These are phyloP conservation scores for Alloscopus bannaensis DNA, from an alignment of 2,888 invertebrate genomes.

Conservation along the genomic window DNA sequence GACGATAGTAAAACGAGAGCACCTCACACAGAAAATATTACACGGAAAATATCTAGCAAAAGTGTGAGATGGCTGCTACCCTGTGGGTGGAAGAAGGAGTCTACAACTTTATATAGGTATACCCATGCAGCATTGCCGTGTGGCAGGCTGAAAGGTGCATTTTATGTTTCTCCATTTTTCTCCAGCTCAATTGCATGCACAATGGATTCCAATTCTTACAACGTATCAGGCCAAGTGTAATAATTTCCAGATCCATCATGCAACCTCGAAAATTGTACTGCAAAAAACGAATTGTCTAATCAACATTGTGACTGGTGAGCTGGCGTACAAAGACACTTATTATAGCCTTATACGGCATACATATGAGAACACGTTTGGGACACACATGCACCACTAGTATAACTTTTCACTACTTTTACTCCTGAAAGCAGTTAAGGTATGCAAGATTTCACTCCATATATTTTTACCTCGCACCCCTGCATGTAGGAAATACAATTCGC, in stretches of 20 bases:
- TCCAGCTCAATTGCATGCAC: neutral
- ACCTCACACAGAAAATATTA: neutral
- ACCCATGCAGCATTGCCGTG: constrained; percentile 45
- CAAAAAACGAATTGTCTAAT: too few species aligned
- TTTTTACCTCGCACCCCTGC: constrained; percentile 29
- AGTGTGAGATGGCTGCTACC: neutral
- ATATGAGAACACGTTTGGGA: too few species aligned
- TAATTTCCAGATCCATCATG: constrained; percentile 59
- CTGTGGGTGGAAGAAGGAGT: too few species aligned
- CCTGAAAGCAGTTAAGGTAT: constrained; percentile 10
- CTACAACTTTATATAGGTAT: too few species aligned
- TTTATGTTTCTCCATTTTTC: constrained; percentile 34
- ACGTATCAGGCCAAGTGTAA: constrained; percentile 41
- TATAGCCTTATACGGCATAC: neutral
- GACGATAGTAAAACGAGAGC: neutral
- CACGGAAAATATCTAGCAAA: neutral
- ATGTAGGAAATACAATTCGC: constrained; percentile 28
- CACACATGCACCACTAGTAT: too few species aligned
- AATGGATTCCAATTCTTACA: neutral
- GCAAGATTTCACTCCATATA: constrained; percentile 29
- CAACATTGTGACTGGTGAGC: too few species aligned
- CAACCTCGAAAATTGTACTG: constrained; percentile 53
- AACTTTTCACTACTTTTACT: constrained; percentile 8
- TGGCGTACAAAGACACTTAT: neutral
- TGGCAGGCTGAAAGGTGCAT: constrained; percentile 34